Base-by-base conservation (phyloP, 2,797 vertebrate genomes). In the Megaceryle alcyon region DNA sequence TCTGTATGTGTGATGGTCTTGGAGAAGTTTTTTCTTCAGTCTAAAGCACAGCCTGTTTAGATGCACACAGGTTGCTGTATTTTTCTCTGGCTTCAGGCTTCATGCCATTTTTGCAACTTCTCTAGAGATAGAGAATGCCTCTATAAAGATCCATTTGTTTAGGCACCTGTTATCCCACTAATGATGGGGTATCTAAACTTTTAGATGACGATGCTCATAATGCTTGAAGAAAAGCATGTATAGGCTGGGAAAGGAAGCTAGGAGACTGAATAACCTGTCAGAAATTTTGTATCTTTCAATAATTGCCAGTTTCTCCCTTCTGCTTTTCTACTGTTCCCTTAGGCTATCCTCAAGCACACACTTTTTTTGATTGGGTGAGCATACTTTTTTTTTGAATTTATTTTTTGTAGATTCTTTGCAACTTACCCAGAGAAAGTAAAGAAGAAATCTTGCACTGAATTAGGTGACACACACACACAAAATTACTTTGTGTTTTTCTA, bases 401-500 rank as follows among this genome's bases (percentile, higher is more conserved):
- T 16, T 51, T 3, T 19, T 73, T 71, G 78, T 26, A 41, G 31
- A 51, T 56, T 44, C 31, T 73, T 83, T 93, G 63, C 25, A 48
- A 19, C 41, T 82, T 79, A 49, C 21, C 26, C 18, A 73, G 6
- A 76, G n/a, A 35, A 82, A 82, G 7, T 61, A 59, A 82, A 68
- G 48, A 60, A 79, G 28, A 75, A 65, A 80, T 76, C 60, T 61
- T 88, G 16, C 71, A 60, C 60, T 65, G 68, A 86, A 78, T 73
- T 49, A 82, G n/a, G 14, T 68, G 39, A 94, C 39, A 78, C 35
- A 15, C 41, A 41, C 41, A 15, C 41, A 41, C 41, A 80, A 69
- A 31, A 75, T 29, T 94, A 33, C 54, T 81, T 90, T 96, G 19
- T 97, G 46, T 97, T 97, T 96, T 80, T 44, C 41, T 95, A 99